Base-by-base conservation (phyloP, 1,140 invertebrate genomes). In the Cydia strobilella region DNA sequence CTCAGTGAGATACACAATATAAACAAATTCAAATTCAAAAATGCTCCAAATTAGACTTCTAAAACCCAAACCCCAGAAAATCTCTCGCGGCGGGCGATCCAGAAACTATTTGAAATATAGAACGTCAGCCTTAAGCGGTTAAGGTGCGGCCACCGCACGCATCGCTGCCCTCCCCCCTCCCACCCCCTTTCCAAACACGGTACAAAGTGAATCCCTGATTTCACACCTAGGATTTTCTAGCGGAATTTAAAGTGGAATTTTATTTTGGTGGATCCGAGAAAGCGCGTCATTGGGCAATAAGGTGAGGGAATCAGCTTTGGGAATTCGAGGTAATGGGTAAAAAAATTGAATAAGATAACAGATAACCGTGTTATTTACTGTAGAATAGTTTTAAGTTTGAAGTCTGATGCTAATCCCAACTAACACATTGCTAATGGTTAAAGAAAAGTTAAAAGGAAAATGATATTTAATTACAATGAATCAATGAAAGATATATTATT, bases 141-240 rank as follows among this genome's bases (percentile, higher is more conserved):
- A 69, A 69, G 65, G 31, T 18, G 27, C 63, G 63, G 25, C 65
- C 27, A 39, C 65, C 6, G n/a, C 27, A 66, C 27, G 65, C 65
- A 69, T 35, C 65, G 10, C 5, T 69, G 65, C 65, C 42, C 25
- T 48, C 27, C 20, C 78, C 72, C 74, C 71, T 65, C 75, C 54
- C n/a, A n/a, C n/a, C 75, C 73, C 72, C 80, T 71, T 78, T 54
- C 76, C 75, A 77, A 77, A 80, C 72, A 80, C 77, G 80, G 76
- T 75, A 75, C 76, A 82, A 82, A 81, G 80, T 73, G 81, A 79
- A 82, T 80, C 81, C 77, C 81, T 82, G 81, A 82, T 80, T 82
- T 79, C 77, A 75, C 81, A 82, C 81, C 79, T 80, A 77, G 79
- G 76, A 78, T 80, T 80, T 79, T 76, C 76, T 76, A 59, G 76